Evolutionary conservation across 2,888 invertebrate genomes (phyloP).

Genomic region (Drosophila longiperda): DNA sequence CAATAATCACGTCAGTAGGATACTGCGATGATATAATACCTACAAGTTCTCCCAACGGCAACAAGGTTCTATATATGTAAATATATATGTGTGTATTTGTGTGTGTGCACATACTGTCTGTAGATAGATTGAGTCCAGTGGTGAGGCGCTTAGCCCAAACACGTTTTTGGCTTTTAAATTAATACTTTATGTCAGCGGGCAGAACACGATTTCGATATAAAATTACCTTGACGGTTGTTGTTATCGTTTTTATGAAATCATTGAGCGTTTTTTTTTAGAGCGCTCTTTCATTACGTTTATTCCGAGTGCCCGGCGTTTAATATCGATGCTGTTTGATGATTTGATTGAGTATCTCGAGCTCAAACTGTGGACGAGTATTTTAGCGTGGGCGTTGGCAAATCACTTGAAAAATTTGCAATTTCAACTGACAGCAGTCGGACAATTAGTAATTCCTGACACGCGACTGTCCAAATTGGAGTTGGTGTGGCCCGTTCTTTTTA

Average conservation of each 20-base stretch:
- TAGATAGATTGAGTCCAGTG: slow-evolving; percentile 34
- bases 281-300: slow-evolving; percentile 65
- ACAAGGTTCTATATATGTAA: slow-evolving; percentile 18
- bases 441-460: slow-evolving; percentile 52
- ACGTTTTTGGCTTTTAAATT: slow-evolving; percentile 78
- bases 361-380: slow-evolving; percentile 26
- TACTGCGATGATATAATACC: slow-evolving; percentile 64
- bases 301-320: slow-evolving; percentile 21
- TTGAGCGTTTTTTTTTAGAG: slow-evolving; percentile 54
- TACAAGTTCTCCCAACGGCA: slow-evolving; percentile 35
- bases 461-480: slow-evolving; percentile 26
- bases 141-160: slow-evolving; percentile 73
- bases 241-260: slow-evolving; percentile 76
- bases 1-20: slow-evolving; percentile 49
- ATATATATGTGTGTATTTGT: background rate
- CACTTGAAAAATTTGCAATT: slow-evolving; percentile 22
- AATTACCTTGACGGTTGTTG: slow-evolving; percentile 71
- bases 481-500: background rate
- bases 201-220: slow-evolving; percentile 78
- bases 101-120: slow-evolving; percentile 1
- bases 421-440: slow-evolving; percentile 32
- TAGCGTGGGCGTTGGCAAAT: slow-evolving; percentile 47
- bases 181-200: slow-evolving; percentile 73
- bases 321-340: slow-evolving; percentile 34
- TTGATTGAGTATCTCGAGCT: slow-evolving; percentile 45